A percentile compares a stretch with the other conserved stretches of the same genome.
phyloP scores from a whole-genome alignment of 1,140 invertebrate species.

The Drosophila pallidifrons region DNA sequence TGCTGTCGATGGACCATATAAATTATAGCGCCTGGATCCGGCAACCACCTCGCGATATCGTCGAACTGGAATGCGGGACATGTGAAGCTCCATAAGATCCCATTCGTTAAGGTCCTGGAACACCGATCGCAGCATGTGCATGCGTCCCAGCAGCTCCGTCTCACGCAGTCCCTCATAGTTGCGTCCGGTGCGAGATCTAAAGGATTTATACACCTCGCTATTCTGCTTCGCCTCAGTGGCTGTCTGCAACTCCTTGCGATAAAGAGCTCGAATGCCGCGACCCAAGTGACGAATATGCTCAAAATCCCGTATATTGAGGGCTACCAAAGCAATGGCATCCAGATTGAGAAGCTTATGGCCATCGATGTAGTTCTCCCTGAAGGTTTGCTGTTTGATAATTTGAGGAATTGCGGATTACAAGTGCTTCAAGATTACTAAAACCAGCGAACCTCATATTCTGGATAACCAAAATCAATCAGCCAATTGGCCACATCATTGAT shows the following conservation, averaged over 20 bases:
- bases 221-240: slow-evolving; percentile 61
- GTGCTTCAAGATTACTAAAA: not conserved
- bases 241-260: slow-evolving; percentile 68
- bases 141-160: slow-evolving; percentile 62
- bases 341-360: slow-evolving; percentile 73
- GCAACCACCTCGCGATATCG: slow-evolving; percentile 67
- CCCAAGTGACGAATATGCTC: slow-evolving; percentile 74
- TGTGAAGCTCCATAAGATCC: slow-evolving; percentile 70
- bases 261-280: slow-evolving; percentile 65
- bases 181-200: slow-evolving; percentile 59
- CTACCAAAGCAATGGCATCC: slow-evolving; percentile 70
- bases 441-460: slow-evolving; percentile 70
- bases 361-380: slow-evolving; percentile 73
- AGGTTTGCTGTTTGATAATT: slow-evolving; percentile 66
- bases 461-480: slow-evolving; percentile 70
- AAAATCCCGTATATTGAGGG: slow-evolving; percentile 74
- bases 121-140: slow-evolving; percentile 70
- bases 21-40: slow-evolving; percentile 61
- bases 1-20: slow-evolving; percentile 67
- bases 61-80: slow-evolving; percentile 62
- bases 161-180: slow-evolving; percentile 69
- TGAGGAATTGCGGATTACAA: not conserved
- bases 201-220: slow-evolving; percentile 74
- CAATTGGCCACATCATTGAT: slow-evolving; percentile 71
- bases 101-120: slow-evolving; percentile 72